phyloP scores from a whole-genome alignment of 2,113 vertebrate genomes.

The Dunckerocampus dactyliophorus region DNA sequence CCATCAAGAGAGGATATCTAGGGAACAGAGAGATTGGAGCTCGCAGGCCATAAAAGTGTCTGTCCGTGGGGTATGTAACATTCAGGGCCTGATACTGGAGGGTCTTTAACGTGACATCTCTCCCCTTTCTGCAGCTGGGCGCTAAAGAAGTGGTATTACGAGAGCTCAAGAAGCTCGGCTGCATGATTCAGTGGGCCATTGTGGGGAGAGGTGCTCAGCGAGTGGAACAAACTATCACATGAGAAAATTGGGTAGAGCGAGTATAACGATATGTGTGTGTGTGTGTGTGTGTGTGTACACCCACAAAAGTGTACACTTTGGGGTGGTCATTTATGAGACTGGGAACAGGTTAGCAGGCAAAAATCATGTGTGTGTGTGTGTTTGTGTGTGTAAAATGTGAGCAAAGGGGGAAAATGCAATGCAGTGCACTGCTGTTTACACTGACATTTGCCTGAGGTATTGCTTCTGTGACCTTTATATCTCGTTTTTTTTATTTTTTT shows the following conservation, averaged over 20 bases:
- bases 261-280: not conserved
- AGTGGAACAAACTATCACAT: conserved; percentile 35
- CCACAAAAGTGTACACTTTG: conserved; percentile 13
- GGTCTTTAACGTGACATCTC: conserved; percentile 45
- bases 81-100: conserved; percentile 43
- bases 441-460: conserved; percentile 63
- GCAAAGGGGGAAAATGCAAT: conserved; percentile 1
- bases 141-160: conserved; percentile 50
- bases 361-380: conserved; percentile 19
- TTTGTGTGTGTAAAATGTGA: conserved; percentile 2
- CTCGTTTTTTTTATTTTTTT: not conserved
- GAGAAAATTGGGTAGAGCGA: conserved; percentile 32
- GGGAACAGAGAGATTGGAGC: conserved; percentile 15
- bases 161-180: conserved; percentile 44
- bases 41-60: conserved; percentile 59
- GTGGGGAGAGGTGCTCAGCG: conserved; percentile 36
- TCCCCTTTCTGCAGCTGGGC: conserved; percentile 19
- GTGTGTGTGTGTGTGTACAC: conserved; percentile 6
- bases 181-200: conserved; percentile 47
- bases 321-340: conserved; percentile 37
- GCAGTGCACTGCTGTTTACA: conserved; percentile 33
- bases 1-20: conserved; percentile 7
- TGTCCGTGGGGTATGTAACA: conserved; percentile 45
- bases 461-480: conserved; percentile 60
- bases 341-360: conserved; percentile 35